Conservation (phyloP, 2,888 invertebrate species). For the Watsonalla binaria region DNA sequence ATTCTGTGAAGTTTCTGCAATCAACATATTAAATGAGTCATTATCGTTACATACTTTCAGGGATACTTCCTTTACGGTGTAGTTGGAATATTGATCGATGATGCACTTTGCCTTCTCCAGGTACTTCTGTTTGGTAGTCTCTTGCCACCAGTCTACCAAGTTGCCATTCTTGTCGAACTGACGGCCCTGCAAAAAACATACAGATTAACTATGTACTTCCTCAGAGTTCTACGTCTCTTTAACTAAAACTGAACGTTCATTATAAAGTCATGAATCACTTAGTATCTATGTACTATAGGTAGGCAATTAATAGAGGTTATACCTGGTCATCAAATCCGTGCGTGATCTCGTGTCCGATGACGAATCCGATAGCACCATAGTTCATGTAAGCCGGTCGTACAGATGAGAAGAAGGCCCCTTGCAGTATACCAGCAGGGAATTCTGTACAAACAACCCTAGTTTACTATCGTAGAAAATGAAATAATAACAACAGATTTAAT, state of each 20-base stretch:
- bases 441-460: constrained; percentile 78
- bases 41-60: constrained; percentile 79
- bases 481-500: no score
- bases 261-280: no score
- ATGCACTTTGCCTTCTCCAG: constrained; percentile 92
- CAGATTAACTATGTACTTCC: no score
- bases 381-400: constrained; percentile 95
- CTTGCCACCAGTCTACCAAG: constrained; percentile 95
- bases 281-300: no score
- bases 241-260: no score
- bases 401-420: constrained; percentile 94
- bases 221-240: no score
- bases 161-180: constrained; percentile 96
- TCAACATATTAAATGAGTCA: no score
- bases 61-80: constrained; percentile 86
- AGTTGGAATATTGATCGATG: constrained; percentile 95
- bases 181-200: constrained; percentile 79
- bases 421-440: constrained; percentile 95
- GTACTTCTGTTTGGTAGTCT: constrained; percentile 89
- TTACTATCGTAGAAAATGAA: no score
- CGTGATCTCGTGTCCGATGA: constrained; percentile 95
- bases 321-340: constrained; percentile 93
- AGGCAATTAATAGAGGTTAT: constrained; percentile 6
- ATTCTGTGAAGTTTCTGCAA: no score
- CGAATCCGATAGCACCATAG: constrained; percentile 93